Base-by-base conservation (phyloP, 2,113 vertebrate genomes). In the Trochalopteron elliotii region DNA sequence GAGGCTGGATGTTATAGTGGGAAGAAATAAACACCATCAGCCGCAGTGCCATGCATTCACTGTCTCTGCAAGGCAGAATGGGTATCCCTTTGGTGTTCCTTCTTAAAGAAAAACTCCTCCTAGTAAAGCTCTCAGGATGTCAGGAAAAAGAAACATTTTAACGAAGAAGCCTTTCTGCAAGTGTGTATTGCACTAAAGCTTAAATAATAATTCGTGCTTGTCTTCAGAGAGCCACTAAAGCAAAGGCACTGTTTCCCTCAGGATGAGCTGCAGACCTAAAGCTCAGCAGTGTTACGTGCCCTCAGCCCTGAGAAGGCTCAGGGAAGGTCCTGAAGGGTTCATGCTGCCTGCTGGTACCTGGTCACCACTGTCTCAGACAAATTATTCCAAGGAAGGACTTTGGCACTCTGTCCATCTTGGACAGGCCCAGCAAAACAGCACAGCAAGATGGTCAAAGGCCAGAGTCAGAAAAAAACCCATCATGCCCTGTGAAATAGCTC, bases 401-500 rank as follows among this genome's bases (percentile, higher is more conserved):
- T 13, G 45, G n/a, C 23, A 60, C 37, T 27, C 6, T 9, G 10
- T 44, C 40, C 50, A 28, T 40, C 55, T 53, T 61, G 63, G 39
- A 83, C 2, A 2, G 9, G 24, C 35, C 33, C 23, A 75, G 45
- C 15, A 75, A 82, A 71, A 82, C 0, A 1, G 11, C 20, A 35
- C 44, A 68, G 45, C 23, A 80, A 76, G 9, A 83, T 7, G 7
- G n/a, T 16, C 40, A 69, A 45, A n/a, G 45, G 40, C 19, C 10
- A 60, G 52, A 44, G 60, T 15, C 4, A 83, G 23, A 7, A 71
- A 44, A 82, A 56, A 23, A 2, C 8, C 7, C 18, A 39, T 14
- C 1, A 1, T 0, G 0, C n/a, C 10, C 61, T 3, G 22, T 42
- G n/a, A 68, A 68, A 71, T 2, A 82, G 49, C 40, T 75, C 40